Percentiles rank a stretch among this genome's conserved stretches.
Evolutionary conservation across 2,113 vertebrate genomes (phyloP).

Genomic region (Electrona antarctica): DNA sequence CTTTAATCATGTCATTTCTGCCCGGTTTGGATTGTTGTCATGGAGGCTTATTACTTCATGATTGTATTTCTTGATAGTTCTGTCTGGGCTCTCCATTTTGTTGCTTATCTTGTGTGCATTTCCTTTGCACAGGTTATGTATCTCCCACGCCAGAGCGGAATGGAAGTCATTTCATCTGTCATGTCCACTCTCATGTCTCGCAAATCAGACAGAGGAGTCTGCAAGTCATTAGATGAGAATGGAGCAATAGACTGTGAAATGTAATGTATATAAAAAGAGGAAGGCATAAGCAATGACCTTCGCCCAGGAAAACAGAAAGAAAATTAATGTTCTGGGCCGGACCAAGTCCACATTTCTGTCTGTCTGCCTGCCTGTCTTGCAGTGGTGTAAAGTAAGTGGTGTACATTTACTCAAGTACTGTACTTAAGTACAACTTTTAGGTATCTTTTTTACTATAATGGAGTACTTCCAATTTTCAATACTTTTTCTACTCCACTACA

Average conservation of each 20-base stretch:
- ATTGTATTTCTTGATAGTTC: constrained; percentile 66
- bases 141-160: constrained; percentile 56
- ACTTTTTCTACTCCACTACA: too few species aligned
- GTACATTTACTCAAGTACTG: too few species aligned
- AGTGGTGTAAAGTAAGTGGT: constrained; percentile 5
- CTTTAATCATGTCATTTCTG: constrained; percentile 57
- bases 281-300: constrained; percentile 64
- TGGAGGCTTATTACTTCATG: constrained; percentile 65
- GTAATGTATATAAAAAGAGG: constrained; percentile 66
- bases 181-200: constrained; percentile 73
- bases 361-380: constrained; percentile 26
- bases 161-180: constrained; percentile 72
- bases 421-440: too few species aligned
- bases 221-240: constrained; percentile 72
- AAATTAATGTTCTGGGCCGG: constrained; percentile 37
- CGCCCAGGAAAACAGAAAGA: constrained; percentile 44
- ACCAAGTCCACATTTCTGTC: neutral
- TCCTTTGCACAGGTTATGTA: constrained; percentile 26
- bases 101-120: constrained; percentile 55
- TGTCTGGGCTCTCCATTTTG: constrained; percentile 52
- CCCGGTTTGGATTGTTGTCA: constrained; percentile 36
- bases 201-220: constrained; percentile 71
- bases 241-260: constrained; percentile 77
- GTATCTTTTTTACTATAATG: too few species aligned
- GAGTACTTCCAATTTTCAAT: too few species aligned